These are phyloP conservation scores for Apaloderma vittatum DNA, from an alignment of 2,113 vertebrate genomes.

Conservation along the genomic window DNA sequence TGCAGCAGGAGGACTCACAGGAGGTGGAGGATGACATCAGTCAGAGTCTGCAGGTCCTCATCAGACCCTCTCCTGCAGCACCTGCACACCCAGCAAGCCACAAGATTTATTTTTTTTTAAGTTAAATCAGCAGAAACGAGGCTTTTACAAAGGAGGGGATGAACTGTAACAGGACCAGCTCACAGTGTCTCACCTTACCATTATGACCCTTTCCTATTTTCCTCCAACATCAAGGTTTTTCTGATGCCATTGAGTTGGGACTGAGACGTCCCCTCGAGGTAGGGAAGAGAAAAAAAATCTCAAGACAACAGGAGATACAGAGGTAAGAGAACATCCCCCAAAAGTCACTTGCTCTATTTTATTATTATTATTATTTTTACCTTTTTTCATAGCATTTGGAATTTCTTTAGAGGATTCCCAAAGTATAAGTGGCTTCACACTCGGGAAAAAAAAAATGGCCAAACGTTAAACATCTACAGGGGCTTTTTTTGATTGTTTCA, in stretches of 20 bases:
- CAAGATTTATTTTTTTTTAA: background rate
- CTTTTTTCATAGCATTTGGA: background rate
- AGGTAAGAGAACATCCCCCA: background rate
- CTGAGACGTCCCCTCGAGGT: background rate
- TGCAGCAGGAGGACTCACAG: background rate
- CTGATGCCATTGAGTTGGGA: background rate
- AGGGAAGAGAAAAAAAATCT: background rate
- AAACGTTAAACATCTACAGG: background rate
- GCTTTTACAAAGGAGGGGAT: background rate
- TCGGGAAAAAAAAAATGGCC: background rate
- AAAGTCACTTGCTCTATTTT: rapidly evolving
- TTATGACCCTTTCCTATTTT: background rate
- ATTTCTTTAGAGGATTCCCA: background rate
- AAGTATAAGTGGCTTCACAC: background rate
- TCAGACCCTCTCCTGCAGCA: background rate
- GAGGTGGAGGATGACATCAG: background rate
- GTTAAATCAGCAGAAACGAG: background rate
- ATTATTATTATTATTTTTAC: rapidly evolving
- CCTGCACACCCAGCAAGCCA: background rate
- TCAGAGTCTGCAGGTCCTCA: background rate
- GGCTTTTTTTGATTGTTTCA: background rate
- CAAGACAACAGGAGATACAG: background rate
- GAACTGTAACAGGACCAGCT: background rate
- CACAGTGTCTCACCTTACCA: background rate
- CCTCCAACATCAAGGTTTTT: background rate